Evolutionary conservation across 2,797 vertebrate genomes (phyloP), one percentile per base, ranked within the genome.

Genomic region (Rhadinocentrus ornatus): DNA sequence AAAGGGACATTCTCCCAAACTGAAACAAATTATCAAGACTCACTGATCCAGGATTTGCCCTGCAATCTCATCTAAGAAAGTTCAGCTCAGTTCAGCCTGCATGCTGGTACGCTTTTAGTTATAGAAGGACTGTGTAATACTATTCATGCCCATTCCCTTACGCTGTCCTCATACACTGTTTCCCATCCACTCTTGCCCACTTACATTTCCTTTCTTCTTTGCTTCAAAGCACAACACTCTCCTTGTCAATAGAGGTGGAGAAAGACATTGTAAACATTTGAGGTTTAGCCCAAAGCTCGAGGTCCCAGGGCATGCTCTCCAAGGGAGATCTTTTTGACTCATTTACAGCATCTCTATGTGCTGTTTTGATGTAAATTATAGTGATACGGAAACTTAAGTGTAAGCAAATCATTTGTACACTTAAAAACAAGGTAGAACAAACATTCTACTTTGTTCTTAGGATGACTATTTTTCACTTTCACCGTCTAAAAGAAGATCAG

Each of bases 111-210:
- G 83, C 78, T 80, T 48, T 66, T n/a, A 58, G 77, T 77, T 71
- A 72, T 55, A 56, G 52, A 41, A 63, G 34, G 7, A 55, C 29
- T 76, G 69, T 73, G 62, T 73, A 80, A 77, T 65, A 58, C 55
- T 70, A 60, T 62, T 78, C 48, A 69, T 77, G 52, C 55, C 46
- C 55, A 69, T 79, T 81, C 35, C 31, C 57, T 74, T 75, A 77
- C 32, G 37, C 52, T 70, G 58, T 69, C 44, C 39, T 62, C 55
- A 32, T 58, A 71, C 20, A 66, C 56, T 82, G 62, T 67, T 80
- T 59, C 39, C 46, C 29, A 18, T 84, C 57, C 70, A 71, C 24
- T 34, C 29, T 67, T 69, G 16, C 39, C 59, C 44, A 8, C 5
- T 66, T 48, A 53, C 63, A 71, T 60, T 53, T 74, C 46, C 35